phyloP scores from a whole-genome alignment of 2,113 vertebrate genomes.

The Neogale vison region DNA sequence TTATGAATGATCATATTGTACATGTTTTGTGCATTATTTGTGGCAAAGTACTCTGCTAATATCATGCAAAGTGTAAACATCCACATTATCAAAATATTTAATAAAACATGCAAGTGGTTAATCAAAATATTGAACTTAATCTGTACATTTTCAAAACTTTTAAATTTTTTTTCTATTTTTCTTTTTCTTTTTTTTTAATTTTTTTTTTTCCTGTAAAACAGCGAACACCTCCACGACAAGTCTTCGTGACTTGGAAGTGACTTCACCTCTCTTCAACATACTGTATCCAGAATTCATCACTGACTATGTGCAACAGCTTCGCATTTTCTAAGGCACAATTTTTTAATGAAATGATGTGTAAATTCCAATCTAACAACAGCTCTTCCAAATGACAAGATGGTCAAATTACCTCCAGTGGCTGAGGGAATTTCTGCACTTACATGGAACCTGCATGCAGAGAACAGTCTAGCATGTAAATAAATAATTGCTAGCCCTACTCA shows the following conservation, averaged over 20 bases:
- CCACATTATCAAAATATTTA: slow-evolving; percentile 81
- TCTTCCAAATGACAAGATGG: slow-evolving; percentile 66
- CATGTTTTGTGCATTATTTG: slow-evolving; percentile 63
- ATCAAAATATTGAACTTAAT: slow-evolving; percentile 79
- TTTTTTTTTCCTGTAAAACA: slow-evolving; percentile 60
- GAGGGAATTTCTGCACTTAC: slow-evolving; percentile 63
- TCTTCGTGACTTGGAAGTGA: slow-evolving; percentile 33
- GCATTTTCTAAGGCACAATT: slow-evolving; percentile 95
- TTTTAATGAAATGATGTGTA: slow-evolving; percentile 80
- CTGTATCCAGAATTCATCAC: slow-evolving; percentile 80
- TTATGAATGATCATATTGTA: slow-evolving; percentile 66
- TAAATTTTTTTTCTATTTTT: slow-evolving; percentile 60
- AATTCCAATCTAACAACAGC: slow-evolving; percentile 72
- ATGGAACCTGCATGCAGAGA: slow-evolving; percentile 78
- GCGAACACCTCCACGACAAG: slow-evolving; percentile 72
- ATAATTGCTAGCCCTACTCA: slow-evolving; percentile 80
- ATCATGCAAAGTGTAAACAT: slow-evolving; percentile 83
- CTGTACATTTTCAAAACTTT: slow-evolving; percentile 77
- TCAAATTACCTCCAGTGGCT: slow-evolving; percentile 44
- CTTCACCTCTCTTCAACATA: slow-evolving; percentile 77
- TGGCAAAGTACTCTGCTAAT: slow-evolving; percentile 67
- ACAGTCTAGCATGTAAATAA: slow-evolving; percentile 83
- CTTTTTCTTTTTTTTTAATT: not conserved
- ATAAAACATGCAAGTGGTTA: slow-evolving; percentile 80
- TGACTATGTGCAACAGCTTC: slow-evolving; percentile 86